phyloP scores from a whole-genome alignment of 2,888 invertebrate species.

The Drosophila mimetica region DNA sequence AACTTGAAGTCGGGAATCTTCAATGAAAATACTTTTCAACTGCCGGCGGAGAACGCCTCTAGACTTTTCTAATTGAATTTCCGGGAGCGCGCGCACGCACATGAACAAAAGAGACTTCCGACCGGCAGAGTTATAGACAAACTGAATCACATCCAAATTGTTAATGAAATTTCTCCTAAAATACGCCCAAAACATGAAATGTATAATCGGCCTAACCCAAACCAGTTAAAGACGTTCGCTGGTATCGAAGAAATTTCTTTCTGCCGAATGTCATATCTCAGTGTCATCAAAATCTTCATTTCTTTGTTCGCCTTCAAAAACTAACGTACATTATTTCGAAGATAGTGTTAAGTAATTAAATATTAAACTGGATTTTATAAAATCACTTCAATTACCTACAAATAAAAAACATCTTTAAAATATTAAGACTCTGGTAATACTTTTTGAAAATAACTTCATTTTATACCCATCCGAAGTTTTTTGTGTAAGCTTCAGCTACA shows the following conservation, averaged over 20 bases:
- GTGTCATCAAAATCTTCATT: background rate
- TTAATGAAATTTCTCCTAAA: conserved; percentile 59
- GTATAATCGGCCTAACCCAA: conserved; percentile 22
- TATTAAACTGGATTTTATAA: too few relatives aligned
- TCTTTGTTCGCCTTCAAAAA: background rate
- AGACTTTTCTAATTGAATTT: conserved; percentile 64
- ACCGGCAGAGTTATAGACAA: conserved; percentile 29
- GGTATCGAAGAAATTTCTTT: conserved; percentile 6
- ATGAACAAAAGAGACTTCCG: conserved; percentile 29
- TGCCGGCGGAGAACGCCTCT: conserved; percentile 14
- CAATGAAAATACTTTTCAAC: conserved; percentile 56
- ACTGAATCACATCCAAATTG: conserved; percentile 10
- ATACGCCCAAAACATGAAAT: conserved; percentile 3
- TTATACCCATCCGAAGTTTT: too few relatives aligned
- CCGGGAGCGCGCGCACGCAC: conserved; percentile 13
- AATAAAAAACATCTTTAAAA: too few relatives aligned
- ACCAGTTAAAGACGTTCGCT: conserved; percentile 12
- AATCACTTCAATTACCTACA: too few relatives aligned
- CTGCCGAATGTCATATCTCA: conserved; percentile 3
- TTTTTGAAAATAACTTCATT: too few relatives aligned
- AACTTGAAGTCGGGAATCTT: conserved; percentile 19
- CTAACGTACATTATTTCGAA: too few relatives aligned
- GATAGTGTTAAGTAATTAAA: too few relatives aligned
- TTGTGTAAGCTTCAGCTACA: too few relatives aligned
- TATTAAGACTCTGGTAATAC: too few relatives aligned